Base-by-base conservation (phyloP, 2,797 vertebrate genomes). In the Gadopsis marmoratus region DNA sequence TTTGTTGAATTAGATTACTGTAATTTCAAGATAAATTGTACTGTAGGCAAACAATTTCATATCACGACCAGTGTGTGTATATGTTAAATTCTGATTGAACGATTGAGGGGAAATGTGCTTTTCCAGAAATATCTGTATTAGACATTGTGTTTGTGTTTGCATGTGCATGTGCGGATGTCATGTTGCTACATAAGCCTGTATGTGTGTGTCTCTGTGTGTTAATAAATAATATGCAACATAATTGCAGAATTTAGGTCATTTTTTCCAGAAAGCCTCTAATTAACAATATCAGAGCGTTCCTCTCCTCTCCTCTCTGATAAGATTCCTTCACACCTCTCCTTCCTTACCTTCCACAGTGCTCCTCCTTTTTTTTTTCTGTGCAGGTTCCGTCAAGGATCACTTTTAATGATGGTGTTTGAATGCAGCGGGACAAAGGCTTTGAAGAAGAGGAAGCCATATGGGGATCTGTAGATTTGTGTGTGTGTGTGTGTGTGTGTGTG, bases 381-480 rank as follows among this genome's bases (percentile, higher is more conserved):
- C 62, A 29, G 64, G 66, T 76, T 86, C 74, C 50, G 55, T 86
- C 45, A 79, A 62, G 65, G 62, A 84, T 86, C 78, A 78, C 71
- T 83, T 88, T 85, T 82, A 86, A 89, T 88, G 85, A 86, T 47
- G 10, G 59, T 26, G 79, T 73, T 55, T 84, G 66, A 83, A 83
- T 31, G 6, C 51, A 9, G 53, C 17, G 12, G 59, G 61, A 71
- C 59, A 58, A 60, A 79, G n/a, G 43, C 76, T 90, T 78, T 83
- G 79, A 86, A 82, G 79, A 85, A 41, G 16, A 68, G 21, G 47
- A 47, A 58, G 61, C 58, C 60, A 45, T 21, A 5, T 6, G 2
- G 26, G 14, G 74, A 81, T 78, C 48, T 21, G 62, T 72, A 17
- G 66, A 54, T 60, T 13, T 75, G 3, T 55, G 3, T 55, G 13